Percentiles rank a stretch among this genome's conserved stretches.
Conservation (phyloP, 2,797 vertebrate genomes). For the Acestrorhynchus altus region DNA sequence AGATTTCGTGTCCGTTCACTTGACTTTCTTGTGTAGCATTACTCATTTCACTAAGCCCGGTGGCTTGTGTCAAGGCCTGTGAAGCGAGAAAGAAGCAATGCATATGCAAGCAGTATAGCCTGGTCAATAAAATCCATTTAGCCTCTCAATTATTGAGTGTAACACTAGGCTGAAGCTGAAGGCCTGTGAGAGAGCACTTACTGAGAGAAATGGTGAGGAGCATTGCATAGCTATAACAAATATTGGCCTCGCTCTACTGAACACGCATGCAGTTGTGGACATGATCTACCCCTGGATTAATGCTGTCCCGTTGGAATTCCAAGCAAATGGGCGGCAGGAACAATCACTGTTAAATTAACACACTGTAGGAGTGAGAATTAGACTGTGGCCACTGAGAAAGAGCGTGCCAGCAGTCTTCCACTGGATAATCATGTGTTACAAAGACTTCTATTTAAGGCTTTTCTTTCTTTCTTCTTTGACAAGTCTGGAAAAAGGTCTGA, state of each 20-base stretch:
- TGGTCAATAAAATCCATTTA: slow-evolving; percentile 52
- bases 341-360: not conserved
- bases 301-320: not conserved
- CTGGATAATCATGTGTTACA: not conserved
- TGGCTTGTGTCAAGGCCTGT: slow-evolving; percentile 3
- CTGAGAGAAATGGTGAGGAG: not conserved
- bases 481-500: not conserved
- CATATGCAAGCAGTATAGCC: not conserved
- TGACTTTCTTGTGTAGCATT: not conserved
- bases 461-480: not conserved
- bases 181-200: not conserved
- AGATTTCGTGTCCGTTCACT: not conserved
- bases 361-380: not conserved
- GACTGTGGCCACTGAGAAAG: not conserved
- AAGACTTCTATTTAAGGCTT: not conserved
- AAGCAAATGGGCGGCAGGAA: not conserved
- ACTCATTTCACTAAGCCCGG: slow-evolving; percentile 20
- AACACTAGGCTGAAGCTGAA: not conserved
- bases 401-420: not conserved
- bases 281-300: not conserved
- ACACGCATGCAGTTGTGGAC: not conserved
- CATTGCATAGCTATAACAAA: not conserved
- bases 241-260: not conserved
- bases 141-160: slow-evolving; percentile 24
- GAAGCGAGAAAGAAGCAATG: not conserved